Evolutionary conservation across 2,113 vertebrate species (phyloP).

Genomic region (Lethenteron camtschaticum): DNA sequence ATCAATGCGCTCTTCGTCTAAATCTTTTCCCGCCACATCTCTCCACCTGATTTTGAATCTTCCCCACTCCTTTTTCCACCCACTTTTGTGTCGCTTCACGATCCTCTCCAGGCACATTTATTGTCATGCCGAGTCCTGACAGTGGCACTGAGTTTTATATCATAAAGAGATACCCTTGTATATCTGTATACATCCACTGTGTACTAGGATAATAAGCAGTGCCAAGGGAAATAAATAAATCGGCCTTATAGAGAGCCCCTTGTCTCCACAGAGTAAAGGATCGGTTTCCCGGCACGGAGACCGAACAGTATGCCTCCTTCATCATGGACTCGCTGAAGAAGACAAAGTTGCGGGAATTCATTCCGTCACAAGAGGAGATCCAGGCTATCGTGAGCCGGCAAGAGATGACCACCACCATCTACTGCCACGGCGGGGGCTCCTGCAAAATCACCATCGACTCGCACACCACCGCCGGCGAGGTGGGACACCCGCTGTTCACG

Average conservation of each 20-base stretch:
- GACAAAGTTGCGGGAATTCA: conserved; percentile 59
- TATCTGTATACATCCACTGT: background rate
- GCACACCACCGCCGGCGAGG: conserved; percentile 73
- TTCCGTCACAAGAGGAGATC: conserved; percentile 72
- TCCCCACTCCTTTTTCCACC: too few species aligned
- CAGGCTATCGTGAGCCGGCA: conserved; percentile 51
- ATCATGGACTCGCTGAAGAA: conserved; percentile 58
- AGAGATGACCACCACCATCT: conserved; percentile 70
- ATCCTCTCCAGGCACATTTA: too few species aligned
- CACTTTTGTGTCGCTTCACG: too few species aligned
- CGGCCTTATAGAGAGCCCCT: background rate
- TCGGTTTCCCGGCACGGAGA: conserved; percentile 42
- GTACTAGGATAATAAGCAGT: background rate
- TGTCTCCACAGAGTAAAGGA: conserved; percentile 36
- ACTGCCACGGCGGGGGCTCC: conserved; percentile 70
- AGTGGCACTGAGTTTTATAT: background rate
- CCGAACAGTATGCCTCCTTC: conserved; percentile 50
- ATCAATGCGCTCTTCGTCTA: too few species aligned
- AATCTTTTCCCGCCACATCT: too few species aligned
- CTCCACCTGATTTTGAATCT: too few species aligned
- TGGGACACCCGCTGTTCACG: conserved; percentile 13
- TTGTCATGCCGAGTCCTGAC: too few species aligned
- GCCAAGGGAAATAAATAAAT: background rate
- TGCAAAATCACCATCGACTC: conserved; percentile 85
- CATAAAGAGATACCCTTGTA: background rate